Conservation (phyloP, 1,140 invertebrate species). For the Dufourea novaeangliae region DNA sequence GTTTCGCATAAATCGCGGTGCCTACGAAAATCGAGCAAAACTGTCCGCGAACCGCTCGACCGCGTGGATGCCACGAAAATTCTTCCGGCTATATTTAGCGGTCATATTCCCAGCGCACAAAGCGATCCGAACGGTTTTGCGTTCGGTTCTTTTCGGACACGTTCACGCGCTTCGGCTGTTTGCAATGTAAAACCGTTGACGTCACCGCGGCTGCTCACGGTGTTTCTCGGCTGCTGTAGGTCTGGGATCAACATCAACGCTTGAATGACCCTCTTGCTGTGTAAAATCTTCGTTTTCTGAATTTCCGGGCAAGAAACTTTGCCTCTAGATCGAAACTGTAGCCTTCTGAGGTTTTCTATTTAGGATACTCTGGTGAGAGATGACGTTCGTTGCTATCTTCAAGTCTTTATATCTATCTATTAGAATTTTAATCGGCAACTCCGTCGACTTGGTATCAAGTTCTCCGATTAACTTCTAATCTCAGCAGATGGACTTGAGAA, state of each 20-base stretch:
- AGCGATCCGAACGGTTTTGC: constrained; percentile 14
- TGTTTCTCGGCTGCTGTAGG: constrained; percentile 3
- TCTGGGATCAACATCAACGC: not conserved
- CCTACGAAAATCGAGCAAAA: constrained; percentile 65
- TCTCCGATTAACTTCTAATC: too few species aligned
- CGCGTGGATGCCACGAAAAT: constrained; percentile 61
- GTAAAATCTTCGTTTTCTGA: too few species aligned
- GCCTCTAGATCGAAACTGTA: too few species aligned
- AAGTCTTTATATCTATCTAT: too few species aligned
- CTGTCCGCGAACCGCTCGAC: constrained; percentile 29
- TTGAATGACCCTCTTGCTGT: too few species aligned
- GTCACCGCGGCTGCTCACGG: not conserved
- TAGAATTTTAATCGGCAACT: too few species aligned
- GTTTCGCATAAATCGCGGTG: constrained; percentile 68
- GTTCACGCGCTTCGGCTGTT: not conserved
- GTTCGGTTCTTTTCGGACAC: constrained; percentile 19
- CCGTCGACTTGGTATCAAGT: too few species aligned
- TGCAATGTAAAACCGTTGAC: not conserved
- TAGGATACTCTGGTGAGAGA: too few species aligned
- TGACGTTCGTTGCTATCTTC: too few species aligned
- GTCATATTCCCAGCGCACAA: constrained; percentile 50
- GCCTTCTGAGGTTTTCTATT: too few species aligned
- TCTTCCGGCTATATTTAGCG: constrained; percentile 72
- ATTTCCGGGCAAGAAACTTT: too few species aligned
- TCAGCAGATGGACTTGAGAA: not conserved